Evolutionary conservation across 1,140 invertebrate species (phyloP).

Genomic region (Dendroctonus valens): DNA sequence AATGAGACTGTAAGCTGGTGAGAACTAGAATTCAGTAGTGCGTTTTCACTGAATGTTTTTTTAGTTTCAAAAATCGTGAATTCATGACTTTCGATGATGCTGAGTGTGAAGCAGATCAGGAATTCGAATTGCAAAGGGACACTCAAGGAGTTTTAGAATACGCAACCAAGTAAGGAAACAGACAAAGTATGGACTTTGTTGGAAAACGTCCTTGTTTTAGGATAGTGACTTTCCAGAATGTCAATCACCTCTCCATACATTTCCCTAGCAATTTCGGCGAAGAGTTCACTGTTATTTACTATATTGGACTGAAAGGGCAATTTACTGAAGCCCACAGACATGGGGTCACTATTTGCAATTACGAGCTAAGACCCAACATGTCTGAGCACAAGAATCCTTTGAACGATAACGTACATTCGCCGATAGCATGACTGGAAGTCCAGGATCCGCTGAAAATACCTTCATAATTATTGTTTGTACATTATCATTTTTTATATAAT

Average conservation of each 20-base stretch:
- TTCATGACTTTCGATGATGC: conserved; percentile 93
- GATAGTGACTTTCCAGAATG: conserved; percentile 86
- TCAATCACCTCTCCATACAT: conserved; percentile 84
- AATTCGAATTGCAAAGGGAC: conserved; percentile 86
- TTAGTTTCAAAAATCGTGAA: conserved; percentile 87
- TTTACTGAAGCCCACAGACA: conserved; percentile 80
- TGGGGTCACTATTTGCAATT: conserved; percentile 86
- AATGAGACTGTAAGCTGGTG: conserved; percentile 74
- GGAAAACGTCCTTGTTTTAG: conserved; percentile 55
- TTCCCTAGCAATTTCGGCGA: conserved; percentile 85
- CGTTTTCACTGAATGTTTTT: conserved; percentile 31
- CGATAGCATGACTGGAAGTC: conserved; percentile 12
- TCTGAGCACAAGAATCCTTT: conserved; percentile 77
- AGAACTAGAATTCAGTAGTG: too few relatives aligned
- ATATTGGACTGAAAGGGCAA: conserved; percentile 94
- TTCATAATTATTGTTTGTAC: too few relatives aligned
- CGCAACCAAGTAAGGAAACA: conserved; percentile 70
- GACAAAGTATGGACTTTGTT: too few relatives aligned
- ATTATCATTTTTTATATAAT: too few relatives aligned
- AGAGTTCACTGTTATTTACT: conserved; percentile 83
- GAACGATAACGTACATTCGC: conserved; percentile 54
- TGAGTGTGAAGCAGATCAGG: conserved; percentile 72
- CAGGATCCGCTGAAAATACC: too few relatives aligned
- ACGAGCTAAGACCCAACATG: conserved; percentile 81
- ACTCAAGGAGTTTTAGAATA: conserved; percentile 80